Conservation (phyloP, 2,113 vertebrate genomes). For the Phalacrocorax pelagicus region DNA sequence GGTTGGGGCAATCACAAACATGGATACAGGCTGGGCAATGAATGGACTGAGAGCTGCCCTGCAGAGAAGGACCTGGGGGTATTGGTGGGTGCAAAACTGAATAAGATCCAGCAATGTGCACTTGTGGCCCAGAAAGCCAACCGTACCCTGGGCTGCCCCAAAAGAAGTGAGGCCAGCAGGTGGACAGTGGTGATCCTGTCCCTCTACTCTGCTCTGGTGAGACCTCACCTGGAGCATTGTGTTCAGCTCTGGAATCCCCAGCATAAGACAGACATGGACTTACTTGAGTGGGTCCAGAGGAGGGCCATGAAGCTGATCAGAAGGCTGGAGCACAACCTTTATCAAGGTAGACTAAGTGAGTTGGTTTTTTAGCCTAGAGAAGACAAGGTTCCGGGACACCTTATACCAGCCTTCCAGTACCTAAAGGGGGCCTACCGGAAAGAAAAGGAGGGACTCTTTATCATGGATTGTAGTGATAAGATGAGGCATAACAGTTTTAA, state of each 20-base stretch:
- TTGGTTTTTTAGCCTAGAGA: background rate
- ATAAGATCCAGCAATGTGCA: background rate
- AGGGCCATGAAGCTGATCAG: background rate
- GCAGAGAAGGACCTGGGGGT: background rate
- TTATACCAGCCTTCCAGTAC: background rate
- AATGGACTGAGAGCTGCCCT: background rate
- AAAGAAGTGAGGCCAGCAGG: background rate
- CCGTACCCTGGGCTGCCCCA: background rate
- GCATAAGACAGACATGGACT: background rate
- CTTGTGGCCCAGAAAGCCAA: background rate
- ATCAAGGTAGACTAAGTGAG: background rate
- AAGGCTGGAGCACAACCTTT: background rate
- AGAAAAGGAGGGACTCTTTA: background rate
- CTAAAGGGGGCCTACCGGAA: background rate
- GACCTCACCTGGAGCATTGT: background rate
- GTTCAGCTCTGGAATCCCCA: rapidly evolving
- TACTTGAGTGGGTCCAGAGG: rapidly evolving
- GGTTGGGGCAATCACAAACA: background rate
- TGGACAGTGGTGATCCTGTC: background rate
- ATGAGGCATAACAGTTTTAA: background rate
- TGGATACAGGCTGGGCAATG: background rate
- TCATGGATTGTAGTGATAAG: background rate
- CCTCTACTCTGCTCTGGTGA: background rate
- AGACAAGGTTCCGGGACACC: background rate
- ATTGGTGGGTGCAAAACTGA: background rate